Conservation (phyloP, 2,888 invertebrate species). For the Tiliacea aurago region DNA sequence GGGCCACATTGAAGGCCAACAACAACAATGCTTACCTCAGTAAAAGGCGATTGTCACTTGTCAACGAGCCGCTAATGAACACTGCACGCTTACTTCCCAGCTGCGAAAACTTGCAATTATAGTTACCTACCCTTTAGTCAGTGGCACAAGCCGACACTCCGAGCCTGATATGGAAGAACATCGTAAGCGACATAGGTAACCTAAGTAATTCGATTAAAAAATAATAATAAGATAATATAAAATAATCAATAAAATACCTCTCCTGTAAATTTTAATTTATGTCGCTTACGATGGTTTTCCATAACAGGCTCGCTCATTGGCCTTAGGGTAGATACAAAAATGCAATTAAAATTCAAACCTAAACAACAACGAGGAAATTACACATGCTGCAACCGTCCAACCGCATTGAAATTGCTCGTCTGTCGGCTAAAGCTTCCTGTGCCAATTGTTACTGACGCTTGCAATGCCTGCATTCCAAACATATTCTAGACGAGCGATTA, state of each 20-base stretch:
- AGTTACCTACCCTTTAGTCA: not conserved
- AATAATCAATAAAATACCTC: too few species aligned
- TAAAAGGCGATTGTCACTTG: not conserved
- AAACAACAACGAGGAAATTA: constrained; percentile 59
- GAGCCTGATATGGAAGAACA: too few species aligned
- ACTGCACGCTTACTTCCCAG: not conserved
- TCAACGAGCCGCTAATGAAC: not conserved
- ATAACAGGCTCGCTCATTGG: too few species aligned
- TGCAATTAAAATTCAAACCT: constrained; percentile 52
- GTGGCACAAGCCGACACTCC: constrained; percentile 13
- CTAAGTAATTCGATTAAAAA: too few species aligned
- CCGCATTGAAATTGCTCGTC: constrained; percentile 66
- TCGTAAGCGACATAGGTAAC: too few species aligned
- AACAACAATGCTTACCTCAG: not conserved
- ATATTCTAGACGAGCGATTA: constrained; percentile 79
- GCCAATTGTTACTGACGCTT: constrained; percentile 72
- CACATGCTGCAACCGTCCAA: constrained; percentile 55
- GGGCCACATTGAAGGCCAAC: not conserved
- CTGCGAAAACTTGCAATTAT: not conserved
- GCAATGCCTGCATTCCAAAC: constrained; percentile 75
- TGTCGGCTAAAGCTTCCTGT: constrained; percentile 71
- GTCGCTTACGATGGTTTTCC: too few species aligned
- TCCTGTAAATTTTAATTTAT: too few species aligned
- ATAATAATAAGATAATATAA: too few species aligned
- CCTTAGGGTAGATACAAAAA: constrained; percentile 27